phyloP scores from a whole-genome alignment of 2,797 vertebrate species.

The Oryzias dopingdopingensis region DNA sequence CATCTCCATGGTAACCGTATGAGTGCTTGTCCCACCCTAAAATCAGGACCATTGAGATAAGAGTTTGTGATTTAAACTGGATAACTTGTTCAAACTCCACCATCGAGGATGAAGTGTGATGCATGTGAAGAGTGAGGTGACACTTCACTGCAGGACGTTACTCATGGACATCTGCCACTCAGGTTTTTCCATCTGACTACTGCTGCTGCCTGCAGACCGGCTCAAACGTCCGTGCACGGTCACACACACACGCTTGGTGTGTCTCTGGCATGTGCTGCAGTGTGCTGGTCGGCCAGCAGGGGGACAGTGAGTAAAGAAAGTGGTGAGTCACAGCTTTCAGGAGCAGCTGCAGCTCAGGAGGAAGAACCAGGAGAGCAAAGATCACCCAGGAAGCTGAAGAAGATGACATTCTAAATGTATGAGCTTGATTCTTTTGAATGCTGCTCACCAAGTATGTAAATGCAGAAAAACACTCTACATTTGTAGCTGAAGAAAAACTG shows the following conservation, averaged over 20 bases:
- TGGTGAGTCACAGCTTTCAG: slow-evolving; percentile 65
- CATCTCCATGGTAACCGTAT: slow-evolving; percentile 98
- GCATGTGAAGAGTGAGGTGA: slow-evolving; percentile 13
- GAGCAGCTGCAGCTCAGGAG: slow-evolving; percentile 63
- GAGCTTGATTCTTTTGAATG: slow-evolving; percentile 8
- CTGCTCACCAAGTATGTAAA: background rate
- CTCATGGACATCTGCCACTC: slow-evolving; percentile 43
- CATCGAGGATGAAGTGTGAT: background rate
- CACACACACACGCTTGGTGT: background rate
- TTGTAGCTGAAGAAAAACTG: background rate
- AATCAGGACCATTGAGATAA: slow-evolving; percentile 6
- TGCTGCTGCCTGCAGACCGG: slow-evolving; percentile 12
- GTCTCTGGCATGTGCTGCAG: slow-evolving; percentile 17
- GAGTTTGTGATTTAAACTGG: no score
- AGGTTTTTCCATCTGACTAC: slow-evolving; percentile 44
- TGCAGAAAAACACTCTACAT: background rate
- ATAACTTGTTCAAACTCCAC: background rate
- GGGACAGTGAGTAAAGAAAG: slow-evolving; percentile 39
- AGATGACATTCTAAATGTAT: slow-evolving; percentile 5
- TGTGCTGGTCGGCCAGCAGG: slow-evolving; percentile 47
- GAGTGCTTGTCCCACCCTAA: slow-evolving; percentile 99
- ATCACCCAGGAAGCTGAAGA: slow-evolving; percentile 6
- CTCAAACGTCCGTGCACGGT: slow-evolving; percentile 16
- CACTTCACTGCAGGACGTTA: slow-evolving; percentile 23
- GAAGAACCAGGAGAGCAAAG: slow-evolving; percentile 35